Evolutionary conservation across 2,888 invertebrate species (phyloP).

Genomic region (Rhagonycha lutea): DNA sequence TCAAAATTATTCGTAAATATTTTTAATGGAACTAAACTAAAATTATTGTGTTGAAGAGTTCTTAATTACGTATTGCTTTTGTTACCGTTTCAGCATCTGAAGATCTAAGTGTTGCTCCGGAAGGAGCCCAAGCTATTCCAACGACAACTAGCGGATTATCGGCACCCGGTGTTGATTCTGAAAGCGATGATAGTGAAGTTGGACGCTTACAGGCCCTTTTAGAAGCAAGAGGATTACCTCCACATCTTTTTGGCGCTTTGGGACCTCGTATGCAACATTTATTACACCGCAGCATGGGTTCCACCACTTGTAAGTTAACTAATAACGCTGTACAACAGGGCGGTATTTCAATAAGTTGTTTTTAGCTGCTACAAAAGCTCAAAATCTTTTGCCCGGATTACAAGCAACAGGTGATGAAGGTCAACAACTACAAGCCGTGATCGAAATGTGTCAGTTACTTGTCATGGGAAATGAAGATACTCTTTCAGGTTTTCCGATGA

Average conservation of each 20-base stretch:
- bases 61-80: background rate
- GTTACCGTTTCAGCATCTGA: slow-evolving; percentile 45
- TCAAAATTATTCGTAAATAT: background rate
- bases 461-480: slow-evolving; percentile 99
- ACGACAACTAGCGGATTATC: slow-evolving; percentile 47
- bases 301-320: slow-evolving; percentile 67
- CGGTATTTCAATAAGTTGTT: slow-evolving; percentile 1
- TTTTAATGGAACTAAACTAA: background rate
- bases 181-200: slow-evolving; percentile 93
- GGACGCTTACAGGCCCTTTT: slow-evolving; percentile 92
- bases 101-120: slow-evolving; percentile 53
- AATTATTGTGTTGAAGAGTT: background rate
- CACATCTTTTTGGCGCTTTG: slow-evolving; percentile 92
- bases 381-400: slow-evolving; percentile 87
- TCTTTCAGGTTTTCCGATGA: slow-evolving; percentile 95
- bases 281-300: slow-evolving; percentile 91
- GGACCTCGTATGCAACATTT: slow-evolving; percentile 97
- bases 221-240: slow-evolving; percentile 94
- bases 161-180: slow-evolving; percentile 64
- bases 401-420: slow-evolving; percentile 95
- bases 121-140: slow-evolving; percentile 51
- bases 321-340: background rate
- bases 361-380: slow-evolving; percentile 82
- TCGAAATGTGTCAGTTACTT: slow-evolving; percentile 97
- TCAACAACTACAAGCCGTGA: slow-evolving; percentile 93